Percentiles rank a stretch among this genome's conserved stretches.
Conservation (phyloP, 2,888 invertebrate genomes). For the Apodemia mormo region DNA sequence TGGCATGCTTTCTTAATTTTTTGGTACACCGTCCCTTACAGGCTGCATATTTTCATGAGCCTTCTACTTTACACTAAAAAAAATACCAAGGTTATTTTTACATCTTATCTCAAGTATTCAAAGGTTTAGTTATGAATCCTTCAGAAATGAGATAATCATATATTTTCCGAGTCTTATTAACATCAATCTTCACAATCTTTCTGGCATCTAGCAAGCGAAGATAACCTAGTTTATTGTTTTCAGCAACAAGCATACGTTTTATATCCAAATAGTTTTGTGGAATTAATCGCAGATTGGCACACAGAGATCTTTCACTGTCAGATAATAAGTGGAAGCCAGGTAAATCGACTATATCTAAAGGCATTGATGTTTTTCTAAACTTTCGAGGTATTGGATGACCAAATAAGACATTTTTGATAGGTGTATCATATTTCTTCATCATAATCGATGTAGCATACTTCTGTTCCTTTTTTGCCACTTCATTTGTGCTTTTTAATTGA, state of each 20-base stretch:
- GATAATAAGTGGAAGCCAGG: slow-evolving; percentile 90
- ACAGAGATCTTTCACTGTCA: slow-evolving; percentile 87
- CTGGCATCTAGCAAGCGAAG: slow-evolving; percentile 91
- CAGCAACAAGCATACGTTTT: slow-evolving; percentile 86
- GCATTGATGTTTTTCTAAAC: slow-evolving; percentile 66
- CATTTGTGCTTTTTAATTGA: slow-evolving; percentile 83
- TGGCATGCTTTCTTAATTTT: too few species aligned
- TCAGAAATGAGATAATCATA: slow-evolving; percentile 88
- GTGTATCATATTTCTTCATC: slow-evolving; percentile 58
- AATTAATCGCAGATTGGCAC: slow-evolving; percentile 87
- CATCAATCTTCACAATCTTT: slow-evolving; percentile 93
- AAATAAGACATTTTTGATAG: slow-evolving; percentile 46
- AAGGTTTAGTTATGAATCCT: slow-evolving; percentile 85
- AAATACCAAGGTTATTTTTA: too few species aligned
- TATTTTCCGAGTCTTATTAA: slow-evolving; percentile 94
- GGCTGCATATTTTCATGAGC: too few species aligned
- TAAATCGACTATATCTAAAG: slow-evolving; percentile 85
- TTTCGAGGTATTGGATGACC: slow-evolving; percentile 42
- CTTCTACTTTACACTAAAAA: too few species aligned
- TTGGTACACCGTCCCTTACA: too few species aligned
- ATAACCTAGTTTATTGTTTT: slow-evolving; percentile 88
- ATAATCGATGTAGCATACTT: slow-evolving; percentile 57
- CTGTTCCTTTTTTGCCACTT: slow-evolving; percentile 78
- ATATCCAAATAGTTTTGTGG: slow-evolving; percentile 91
- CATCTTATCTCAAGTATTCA: neutral